These are phyloP conservation scores for Lepidostoma basale DNA, from an alignment of 1,140 invertebrate genomes.

Conservation along the genomic window DNA sequence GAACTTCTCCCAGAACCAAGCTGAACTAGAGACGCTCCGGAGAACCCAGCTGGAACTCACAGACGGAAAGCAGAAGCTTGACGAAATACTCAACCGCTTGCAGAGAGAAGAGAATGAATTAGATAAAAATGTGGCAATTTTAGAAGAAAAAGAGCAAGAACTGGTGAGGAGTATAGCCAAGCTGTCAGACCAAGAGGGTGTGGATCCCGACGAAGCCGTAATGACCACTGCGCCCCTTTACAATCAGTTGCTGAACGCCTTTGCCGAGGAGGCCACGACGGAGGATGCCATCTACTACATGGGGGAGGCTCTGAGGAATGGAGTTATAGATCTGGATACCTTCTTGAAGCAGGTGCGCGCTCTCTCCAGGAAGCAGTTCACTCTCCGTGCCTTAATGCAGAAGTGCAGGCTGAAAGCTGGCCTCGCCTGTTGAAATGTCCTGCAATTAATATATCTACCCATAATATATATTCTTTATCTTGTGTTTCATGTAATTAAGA, in stretches of 20 bases:
- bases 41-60: conserved; percentile 88
- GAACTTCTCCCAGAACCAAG: conserved; percentile 86
- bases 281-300: conserved; percentile 99
- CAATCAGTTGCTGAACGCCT: conserved; percentile 94
- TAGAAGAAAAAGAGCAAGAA: conserved; percentile 87
- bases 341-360: conserved; percentile 97
- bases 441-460: too few species aligned
- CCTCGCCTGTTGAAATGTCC: conserved; percentile 66
- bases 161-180: conserved; percentile 81
- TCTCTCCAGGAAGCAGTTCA: conserved; percentile 94
- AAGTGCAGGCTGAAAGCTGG: conserved; percentile 97
- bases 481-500: too few species aligned
- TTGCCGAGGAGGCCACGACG: conserved; percentile 96
- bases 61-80: conserved; percentile 83
- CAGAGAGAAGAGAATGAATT: conserved; percentile 85
- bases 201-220: conserved; percentile 96
- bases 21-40: conserved; percentile 88
- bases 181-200: conserved; percentile 76
- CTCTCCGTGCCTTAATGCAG: conserved; percentile 92
- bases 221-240: conserved; percentile 95
- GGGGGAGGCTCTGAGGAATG: conserved; percentile 91
- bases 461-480: too few species aligned
- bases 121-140: conserved; percentile 81
- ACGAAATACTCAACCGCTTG: conserved; percentile 80
- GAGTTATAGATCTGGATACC: conserved; percentile 93